Conservation (phyloP, 2,113 vertebrate species). For the Scophthalmus maximus region DNA sequence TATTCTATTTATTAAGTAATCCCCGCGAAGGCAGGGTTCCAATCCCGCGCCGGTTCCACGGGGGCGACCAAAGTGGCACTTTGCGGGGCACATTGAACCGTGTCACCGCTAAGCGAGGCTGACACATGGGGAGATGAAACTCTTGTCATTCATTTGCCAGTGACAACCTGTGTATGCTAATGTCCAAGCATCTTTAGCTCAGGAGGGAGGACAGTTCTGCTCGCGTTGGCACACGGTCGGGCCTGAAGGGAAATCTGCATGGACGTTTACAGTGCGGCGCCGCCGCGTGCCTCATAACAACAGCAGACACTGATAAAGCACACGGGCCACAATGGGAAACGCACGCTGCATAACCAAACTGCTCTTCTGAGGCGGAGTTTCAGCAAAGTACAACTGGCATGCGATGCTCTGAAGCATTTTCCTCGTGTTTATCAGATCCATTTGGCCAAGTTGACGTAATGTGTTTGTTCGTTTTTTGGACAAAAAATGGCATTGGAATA, state of each 20-base stretch:
- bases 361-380: conserved; percentile 16
- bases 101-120: conserved; percentile 78
- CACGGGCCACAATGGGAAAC: conserved; percentile 14
- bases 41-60: conserved; percentile 42
- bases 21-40: conserved; percentile 57
- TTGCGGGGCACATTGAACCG: conserved; percentile 71
- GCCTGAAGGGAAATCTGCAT: conserved; percentile 48
- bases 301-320: conserved; percentile 33
- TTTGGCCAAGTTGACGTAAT: background rate
- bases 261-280: conserved; percentile 28
- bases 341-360: conserved; percentile 27
- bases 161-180: conserved; percentile 81
- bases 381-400: background rate
- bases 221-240: conserved; percentile 32
- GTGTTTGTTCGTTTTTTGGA: background rate
- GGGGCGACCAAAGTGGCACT: conserved; percentile 60
- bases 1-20: conserved; percentile 80
- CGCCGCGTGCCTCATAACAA: conserved; percentile 9
- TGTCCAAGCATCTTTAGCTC: conserved; percentile 76
- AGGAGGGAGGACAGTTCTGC: conserved; percentile 51
- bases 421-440: background rate
- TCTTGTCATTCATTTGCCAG: conserved; percentile 83
- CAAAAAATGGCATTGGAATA: no score
- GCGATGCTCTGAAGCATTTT: conserved; percentile 9
- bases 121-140: conserved; percentile 81